A percentile compares a stretch with the other conserved stretches of the same genome.
Evolutionary conservation across 2,113 vertebrate genomes (phyloP).

Genomic region (Dipodomys merriami): DNA sequence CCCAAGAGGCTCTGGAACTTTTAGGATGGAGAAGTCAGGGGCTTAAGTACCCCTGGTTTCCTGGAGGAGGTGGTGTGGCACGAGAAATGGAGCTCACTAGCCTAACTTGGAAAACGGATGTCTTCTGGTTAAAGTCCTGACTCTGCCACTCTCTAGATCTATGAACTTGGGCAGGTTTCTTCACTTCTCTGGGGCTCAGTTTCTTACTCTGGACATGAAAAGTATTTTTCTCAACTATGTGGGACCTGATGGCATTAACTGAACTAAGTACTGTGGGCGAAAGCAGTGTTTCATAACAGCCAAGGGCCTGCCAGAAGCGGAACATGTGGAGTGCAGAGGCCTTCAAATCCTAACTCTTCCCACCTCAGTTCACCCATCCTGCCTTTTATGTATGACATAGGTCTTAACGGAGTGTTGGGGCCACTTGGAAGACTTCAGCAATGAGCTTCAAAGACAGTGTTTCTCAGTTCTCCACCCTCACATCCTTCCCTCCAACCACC

Average conservation of each 20-base stretch:
- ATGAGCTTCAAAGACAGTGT: not conserved
- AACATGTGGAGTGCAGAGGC: not conserved
- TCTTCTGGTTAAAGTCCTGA: not conserved
- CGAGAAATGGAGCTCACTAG: not conserved
- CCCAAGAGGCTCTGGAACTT: not conserved
- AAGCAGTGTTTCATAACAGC: not conserved
- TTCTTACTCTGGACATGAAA: not conserved
- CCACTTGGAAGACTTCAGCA: not conserved
- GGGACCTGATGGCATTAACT: not conserved
- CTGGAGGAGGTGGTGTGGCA: not conserved
- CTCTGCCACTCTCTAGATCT: not conserved
- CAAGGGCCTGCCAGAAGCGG: not conserved
- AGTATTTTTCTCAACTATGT: not conserved
- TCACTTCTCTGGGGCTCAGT: not conserved
- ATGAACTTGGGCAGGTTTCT: not conserved
- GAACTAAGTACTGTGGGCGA: not conserved
- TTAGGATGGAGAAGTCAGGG: not conserved
- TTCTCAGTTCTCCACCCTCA: not conserved
- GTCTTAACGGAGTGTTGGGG: not conserved
- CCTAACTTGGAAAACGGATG: not conserved
- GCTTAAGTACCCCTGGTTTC: not conserved
- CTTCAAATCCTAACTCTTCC: not conserved
- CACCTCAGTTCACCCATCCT: not conserved
- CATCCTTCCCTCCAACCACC: not conserved
- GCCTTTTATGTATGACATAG: not conserved